A percentile compares a stretch with the other conserved stretches of the same genome.
phyloP scores from a whole-genome alignment of 2,113 vertebrate species.

The Pedetes capensis region DNA sequence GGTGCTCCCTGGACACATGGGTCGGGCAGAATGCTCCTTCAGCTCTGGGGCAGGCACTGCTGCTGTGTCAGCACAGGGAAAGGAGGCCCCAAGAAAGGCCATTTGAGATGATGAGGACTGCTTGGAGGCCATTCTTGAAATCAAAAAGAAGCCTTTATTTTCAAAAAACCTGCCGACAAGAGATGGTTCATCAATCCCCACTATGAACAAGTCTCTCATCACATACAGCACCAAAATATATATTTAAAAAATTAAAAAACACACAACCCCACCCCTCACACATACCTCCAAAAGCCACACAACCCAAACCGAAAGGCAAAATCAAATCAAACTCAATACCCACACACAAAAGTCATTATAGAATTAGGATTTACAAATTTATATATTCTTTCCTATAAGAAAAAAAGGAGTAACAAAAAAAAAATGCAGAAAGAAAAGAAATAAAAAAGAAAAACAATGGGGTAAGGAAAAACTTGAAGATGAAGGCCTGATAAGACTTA shows the following conservation, averaged over 20 bases:
- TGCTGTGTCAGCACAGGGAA: background rate
- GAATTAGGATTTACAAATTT: constrained; percentile 84
- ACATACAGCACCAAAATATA: constrained; percentile 84
- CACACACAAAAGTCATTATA: constrained; percentile 61
- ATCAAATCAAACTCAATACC: constrained; percentile 74
- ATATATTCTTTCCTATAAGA: constrained; percentile 83
- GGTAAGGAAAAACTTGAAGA: constrained; percentile 69
- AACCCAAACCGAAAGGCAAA: background rate
- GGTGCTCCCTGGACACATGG: background rate
- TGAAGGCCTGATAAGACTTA: constrained; percentile 63
- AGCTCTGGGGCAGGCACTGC: background rate
- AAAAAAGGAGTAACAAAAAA: too few species aligned
- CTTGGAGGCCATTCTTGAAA: constrained; percentile 61
- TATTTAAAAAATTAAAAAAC: constrained; percentile 64
- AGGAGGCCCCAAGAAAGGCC: background rate
- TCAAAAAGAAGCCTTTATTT: constrained; percentile 78
- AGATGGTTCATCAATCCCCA: constrained; percentile 78
- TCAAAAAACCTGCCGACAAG: constrained; percentile 76
- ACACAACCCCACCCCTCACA: background rate
- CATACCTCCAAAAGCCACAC: constrained; percentile 34
- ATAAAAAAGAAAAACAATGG: background rate
- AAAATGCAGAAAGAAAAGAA: background rate
- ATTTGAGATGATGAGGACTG: background rate
- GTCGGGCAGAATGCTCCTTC: background rate
- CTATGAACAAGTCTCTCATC: constrained; percentile 81